A percentile compares a stretch with the other conserved stretches of the same genome.
Conservation (phyloP, 2,113 vertebrate genomes). For the Apodemus sylvaticus region DNA sequence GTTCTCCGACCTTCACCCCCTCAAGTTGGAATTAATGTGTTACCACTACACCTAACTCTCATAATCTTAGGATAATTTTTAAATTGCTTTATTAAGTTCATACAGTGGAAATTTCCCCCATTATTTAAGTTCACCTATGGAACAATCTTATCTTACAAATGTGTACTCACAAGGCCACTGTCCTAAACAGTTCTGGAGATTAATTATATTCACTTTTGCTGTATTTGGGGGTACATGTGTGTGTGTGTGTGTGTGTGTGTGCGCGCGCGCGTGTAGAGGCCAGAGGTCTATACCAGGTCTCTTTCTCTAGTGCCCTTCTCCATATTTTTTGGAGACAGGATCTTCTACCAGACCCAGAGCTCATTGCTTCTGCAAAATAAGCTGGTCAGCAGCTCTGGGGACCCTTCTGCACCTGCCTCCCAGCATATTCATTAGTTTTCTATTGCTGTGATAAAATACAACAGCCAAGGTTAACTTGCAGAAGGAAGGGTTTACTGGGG, state of each 20-base stretch:
- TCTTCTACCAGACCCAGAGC: neutral
- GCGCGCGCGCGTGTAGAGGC: neutral
- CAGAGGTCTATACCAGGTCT: neutral
- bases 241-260: neutral
- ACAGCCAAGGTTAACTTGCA: too few relatives aligned
- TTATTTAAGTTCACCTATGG: too few relatives aligned
- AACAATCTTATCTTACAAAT: neutral
- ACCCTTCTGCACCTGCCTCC: neutral
- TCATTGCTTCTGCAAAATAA: neutral
- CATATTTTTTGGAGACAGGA: too few relatives aligned
- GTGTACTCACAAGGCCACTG: neutral
- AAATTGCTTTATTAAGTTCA: neutral
- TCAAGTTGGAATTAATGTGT: neutral
- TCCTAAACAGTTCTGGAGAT: neutral
- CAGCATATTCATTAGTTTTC: neutral
- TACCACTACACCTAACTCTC: neutral
- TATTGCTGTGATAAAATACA: neutral
- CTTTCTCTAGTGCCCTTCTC: neutral
- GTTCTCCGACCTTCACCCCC: neutral
- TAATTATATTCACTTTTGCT: neutral
- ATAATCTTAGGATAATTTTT: neutral
- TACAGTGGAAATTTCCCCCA: neutral
- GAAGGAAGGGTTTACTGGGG: neutral
- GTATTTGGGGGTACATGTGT: neutral
- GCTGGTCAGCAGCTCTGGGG: neutral